A percentile compares a stretch with the other conserved stretches of the same genome.
phyloP scores from a whole-genome alignment of 2,797 vertebrate genomes.

The Siniperca undulata region DNA sequence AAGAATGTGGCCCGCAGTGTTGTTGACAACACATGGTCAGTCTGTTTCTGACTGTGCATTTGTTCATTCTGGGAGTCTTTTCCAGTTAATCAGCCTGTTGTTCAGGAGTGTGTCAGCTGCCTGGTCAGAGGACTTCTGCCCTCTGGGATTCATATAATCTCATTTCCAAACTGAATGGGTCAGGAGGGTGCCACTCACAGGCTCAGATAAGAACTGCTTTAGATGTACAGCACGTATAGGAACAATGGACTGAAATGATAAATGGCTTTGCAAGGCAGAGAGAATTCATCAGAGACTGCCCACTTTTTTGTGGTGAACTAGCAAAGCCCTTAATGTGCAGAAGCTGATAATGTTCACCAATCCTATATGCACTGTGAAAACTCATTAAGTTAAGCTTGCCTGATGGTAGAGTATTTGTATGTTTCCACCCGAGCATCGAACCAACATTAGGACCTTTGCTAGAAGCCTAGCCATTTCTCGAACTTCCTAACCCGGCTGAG shows the following conservation, averaged over 20 bases:
- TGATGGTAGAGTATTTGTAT: constrained; percentile 43
- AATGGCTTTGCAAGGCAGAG: constrained; percentile 49
- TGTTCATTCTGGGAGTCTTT: constrained; percentile 66
- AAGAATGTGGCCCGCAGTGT: constrained; percentile 76
- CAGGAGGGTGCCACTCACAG: constrained; percentile 52
- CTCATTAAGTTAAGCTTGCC: constrained; percentile 54
- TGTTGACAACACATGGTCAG: constrained; percentile 78
- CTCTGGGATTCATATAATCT: constrained; percentile 61
- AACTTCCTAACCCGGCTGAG: constrained; percentile 41
- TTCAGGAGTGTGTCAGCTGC: constrained; percentile 84
- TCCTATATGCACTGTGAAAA: constrained; percentile 42
- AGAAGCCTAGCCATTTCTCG: constrained; percentile 36
- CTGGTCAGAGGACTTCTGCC: constrained; percentile 76
- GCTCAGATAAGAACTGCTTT: constrained; percentile 51
- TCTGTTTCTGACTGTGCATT: constrained; percentile 70
- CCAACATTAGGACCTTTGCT: constrained; percentile 48
- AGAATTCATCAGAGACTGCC: constrained; percentile 57
- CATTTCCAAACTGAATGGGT: constrained; percentile 46
- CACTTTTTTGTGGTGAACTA: constrained; percentile 37
- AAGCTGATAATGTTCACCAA: constrained; percentile 43
- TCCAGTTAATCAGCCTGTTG: constrained; percentile 80
- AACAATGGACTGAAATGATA: constrained; percentile 57
- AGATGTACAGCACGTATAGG: constrained; percentile 44
- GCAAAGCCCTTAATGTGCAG: constrained; percentile 32
- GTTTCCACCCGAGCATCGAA: constrained; percentile 45